Evolutionary conservation across 2,113 vertebrate species (phyloP).

Genomic region (Aplodontia rufa): DNA sequence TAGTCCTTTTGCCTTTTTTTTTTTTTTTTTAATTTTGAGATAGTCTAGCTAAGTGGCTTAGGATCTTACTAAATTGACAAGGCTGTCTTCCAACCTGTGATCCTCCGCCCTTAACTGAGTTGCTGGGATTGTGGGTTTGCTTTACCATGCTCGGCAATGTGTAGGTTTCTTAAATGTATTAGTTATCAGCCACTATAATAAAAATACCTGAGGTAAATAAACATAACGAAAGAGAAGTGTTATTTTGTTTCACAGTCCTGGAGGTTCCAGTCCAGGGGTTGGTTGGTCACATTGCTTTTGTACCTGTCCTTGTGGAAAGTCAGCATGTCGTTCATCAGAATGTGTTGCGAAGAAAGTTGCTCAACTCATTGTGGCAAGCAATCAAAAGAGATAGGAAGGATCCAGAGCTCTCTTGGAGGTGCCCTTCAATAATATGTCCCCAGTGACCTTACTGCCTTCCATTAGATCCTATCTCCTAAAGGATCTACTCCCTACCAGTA

Average conservation of each 20-base stretch:
- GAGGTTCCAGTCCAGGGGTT: not conserved
- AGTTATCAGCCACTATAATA: not conserved
- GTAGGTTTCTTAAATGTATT: not conserved
- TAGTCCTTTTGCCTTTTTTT: too few relatives aligned
- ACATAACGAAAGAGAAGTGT: not conserved
- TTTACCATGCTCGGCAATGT: too few relatives aligned
- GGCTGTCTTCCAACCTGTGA: too few relatives aligned
- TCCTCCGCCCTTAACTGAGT: too few relatives aligned
- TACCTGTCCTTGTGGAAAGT: too few relatives aligned
- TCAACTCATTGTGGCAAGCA: not conserved
- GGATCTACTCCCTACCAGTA: not conserved
- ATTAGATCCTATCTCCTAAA: not conserved
- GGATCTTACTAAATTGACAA: too few relatives aligned
- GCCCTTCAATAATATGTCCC: not conserved
- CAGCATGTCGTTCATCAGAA: fast-evolving
- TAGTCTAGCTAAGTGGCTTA: too few relatives aligned
- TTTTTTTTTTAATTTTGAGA: too few relatives aligned
- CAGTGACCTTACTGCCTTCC: not conserved
- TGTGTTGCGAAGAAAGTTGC: not conserved
- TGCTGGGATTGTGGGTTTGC: too few relatives aligned
- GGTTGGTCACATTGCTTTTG: too few relatives aligned
- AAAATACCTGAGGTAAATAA: not conserved
- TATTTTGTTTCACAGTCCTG: not conserved
- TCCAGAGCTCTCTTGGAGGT: not conserved
- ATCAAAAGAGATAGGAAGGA: too few relatives aligned